Base-by-base conservation (phyloP, 1,140 invertebrate genomes). In the Micrasema longulum region DNA sequence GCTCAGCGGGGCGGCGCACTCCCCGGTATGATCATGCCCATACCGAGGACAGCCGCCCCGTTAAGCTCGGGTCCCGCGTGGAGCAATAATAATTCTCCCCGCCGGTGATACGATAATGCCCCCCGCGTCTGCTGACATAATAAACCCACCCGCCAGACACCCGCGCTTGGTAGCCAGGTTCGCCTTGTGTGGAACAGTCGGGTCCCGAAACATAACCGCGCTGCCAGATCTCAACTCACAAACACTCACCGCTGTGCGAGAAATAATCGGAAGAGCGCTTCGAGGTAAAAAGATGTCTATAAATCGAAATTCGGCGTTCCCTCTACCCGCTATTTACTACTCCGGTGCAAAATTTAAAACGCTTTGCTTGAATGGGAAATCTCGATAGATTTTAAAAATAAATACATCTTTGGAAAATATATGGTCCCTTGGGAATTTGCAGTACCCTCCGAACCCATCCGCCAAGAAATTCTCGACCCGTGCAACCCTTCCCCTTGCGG, bases 401-500 rank as follows among this genome's bases (percentile, higher is more conserved):
- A 38, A 18, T 16, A 14, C 11, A 14, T 38, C 55, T 16, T 60
- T 60, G 35, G 3, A 60, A 60, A 60, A 36, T 35, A 16, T 31
- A 31, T 23, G 12, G 26, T 22, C 12, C n/a, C 20, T 63, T 23
- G 60, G 60, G 26, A 63, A 45, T 63, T 63, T 63, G 9, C 41
- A 63, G 43, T 20, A 63, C 45, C 41, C 31, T 45, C 45, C 9
- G 36, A 16, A 16, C 67, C 52, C 26, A 31, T 57, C 11, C 69
- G 43, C n/a, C 22, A 18, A n/a, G 73, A 75, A 50, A 65, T 31
- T 11, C 65, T 75, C 55, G 72, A 78, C 71, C 88, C 88, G 14
- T 91, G 89, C 76, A 79, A 79, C 12, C 86, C 86, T 47, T 87
- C 84, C 50, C 88, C 89, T 1, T 91, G 89, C 79, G 89, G 90